phyloP scores from a whole-genome alignment of 2,888 invertebrate species.

The Slavum lentiscoides region DNA sequence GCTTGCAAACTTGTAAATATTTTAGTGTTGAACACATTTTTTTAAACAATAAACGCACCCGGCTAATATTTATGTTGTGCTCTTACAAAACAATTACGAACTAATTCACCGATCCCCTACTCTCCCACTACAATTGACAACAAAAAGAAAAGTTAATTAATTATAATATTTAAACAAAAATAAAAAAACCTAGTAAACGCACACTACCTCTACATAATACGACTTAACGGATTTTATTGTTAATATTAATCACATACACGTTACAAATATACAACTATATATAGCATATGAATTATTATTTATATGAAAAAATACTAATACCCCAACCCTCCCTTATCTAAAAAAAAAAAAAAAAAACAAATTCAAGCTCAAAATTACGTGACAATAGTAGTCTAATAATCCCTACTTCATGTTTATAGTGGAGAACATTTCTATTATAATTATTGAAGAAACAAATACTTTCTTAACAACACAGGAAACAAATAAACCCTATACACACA shows the following conservation, averaged over 20 bases:
- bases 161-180: conserved; percentile 26
- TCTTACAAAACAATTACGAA: conserved; percentile 23
- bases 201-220: conserved; percentile 26
- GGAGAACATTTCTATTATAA: neutral
- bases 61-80: conserved; percentile 20
- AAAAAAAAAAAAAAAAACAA: conserved; percentile 30
- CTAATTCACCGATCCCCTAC: conserved; percentile 17
- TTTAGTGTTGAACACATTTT: conserved; percentile 31
- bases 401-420: conserved; percentile 11
- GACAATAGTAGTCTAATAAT: conserved; percentile 33
- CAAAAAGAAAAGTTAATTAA: neutral
- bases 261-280: conserved; percentile 38
- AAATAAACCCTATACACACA: conserved; percentile 1
- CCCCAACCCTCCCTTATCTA: conserved; percentile 21
- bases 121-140: neutral
- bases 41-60: conserved; percentile 15
- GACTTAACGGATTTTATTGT: conserved; percentile 20
- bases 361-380: conserved; percentile 48
- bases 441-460: conserved; percentile 27
- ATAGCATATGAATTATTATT: conserved; percentile 13
- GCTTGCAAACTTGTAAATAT: conserved; percentile 25
- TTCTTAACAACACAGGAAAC: neutral
- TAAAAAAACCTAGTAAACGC: conserved; percentile 10
- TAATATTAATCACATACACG: conserved; percentile 47
- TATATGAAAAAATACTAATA: conserved; percentile 47